phyloP scores from a whole-genome alignment of 2,113 vertebrate species.

The Motacilla tschutschensis region DNA sequence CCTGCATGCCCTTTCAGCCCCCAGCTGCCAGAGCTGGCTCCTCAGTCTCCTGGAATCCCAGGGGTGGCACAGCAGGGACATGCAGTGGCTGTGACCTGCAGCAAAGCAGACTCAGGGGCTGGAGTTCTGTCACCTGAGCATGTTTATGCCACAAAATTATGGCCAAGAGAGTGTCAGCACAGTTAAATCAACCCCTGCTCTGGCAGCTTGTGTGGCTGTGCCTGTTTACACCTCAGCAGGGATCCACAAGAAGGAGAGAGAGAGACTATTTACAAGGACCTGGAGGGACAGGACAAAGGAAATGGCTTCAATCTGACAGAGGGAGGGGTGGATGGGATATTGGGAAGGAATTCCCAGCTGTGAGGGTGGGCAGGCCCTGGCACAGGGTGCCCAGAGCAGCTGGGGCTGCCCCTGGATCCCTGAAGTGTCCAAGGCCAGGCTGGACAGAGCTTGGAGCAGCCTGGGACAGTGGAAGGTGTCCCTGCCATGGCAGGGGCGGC shows the following conservation, averaged over 20 bases:
- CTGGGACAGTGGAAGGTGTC: not conserved
- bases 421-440: not conserved
- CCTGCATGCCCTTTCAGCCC: not conserved
- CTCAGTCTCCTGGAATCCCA: too few relatives aligned
- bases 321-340: not conserved
- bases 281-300: not conserved
- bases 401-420: not conserved
- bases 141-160: rapidly evolving
- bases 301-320: rapidly evolving
- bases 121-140: not conserved
- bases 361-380: not conserved
- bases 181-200: not conserved
- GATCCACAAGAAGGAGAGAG: not conserved
- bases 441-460: not conserved
- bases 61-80: rapidly evolving
- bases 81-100: not conserved
- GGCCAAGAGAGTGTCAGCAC: not conserved
- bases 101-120: not conserved
- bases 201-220: not conserved
- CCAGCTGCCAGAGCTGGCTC: not conserved
- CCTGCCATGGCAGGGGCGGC: not conserved
- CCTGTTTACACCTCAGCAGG: not conserved
- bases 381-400: not conserved
- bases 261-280: too few relatives aligned
- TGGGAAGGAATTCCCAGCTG: rapidly evolving